A percentile compares a stretch with the other conserved stretches of the same genome.
These are phyloP conservation scores for Esperia sulphurella DNA, from an alignment of 2,888 invertebrate species.

Conservation along the genomic window DNA sequence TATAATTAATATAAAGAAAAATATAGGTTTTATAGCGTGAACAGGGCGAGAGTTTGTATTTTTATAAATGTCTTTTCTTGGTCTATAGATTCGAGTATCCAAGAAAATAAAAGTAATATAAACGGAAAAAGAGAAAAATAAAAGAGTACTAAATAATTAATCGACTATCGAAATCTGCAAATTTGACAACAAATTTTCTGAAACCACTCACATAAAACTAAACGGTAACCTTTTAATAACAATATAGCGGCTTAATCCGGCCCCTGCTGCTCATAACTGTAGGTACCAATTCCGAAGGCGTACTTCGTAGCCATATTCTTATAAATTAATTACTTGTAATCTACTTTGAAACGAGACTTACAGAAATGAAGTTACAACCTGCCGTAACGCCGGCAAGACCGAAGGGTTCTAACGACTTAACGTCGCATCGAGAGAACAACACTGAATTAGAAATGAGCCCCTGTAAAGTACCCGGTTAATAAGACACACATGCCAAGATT, in stretches of 20 bases:
- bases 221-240: slow-evolving; percentile 23
- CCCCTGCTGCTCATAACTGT: slow-evolving; percentile 47
- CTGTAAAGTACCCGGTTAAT: slow-evolving; percentile 58
- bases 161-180: no score
- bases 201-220: slow-evolving; percentile 11
- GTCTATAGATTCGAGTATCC: no score
- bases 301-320: slow-evolving; percentile 71
- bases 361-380: slow-evolving; percentile 74
- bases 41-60: no score
- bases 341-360: slow-evolving; percentile 75
- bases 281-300: slow-evolving; percentile 51
- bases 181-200: not conserved
- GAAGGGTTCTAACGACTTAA: slow-evolving; percentile 69
- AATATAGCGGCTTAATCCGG: slow-evolving; percentile 29
- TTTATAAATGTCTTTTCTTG: no score
- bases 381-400: slow-evolving; percentile 34
- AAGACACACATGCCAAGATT: slow-evolving; percentile 60
- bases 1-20: no score
- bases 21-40: no score
- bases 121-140: not conserved
- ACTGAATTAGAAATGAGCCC: slow-evolving; percentile 74
- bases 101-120: not conserved
- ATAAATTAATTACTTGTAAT: slow-evolving; percentile 80
- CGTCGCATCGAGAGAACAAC: slow-evolving; percentile 57
- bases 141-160: no score